Base-by-base conservation (phyloP, 1,140 invertebrate species). In the Bombus difficillimus region DNA sequence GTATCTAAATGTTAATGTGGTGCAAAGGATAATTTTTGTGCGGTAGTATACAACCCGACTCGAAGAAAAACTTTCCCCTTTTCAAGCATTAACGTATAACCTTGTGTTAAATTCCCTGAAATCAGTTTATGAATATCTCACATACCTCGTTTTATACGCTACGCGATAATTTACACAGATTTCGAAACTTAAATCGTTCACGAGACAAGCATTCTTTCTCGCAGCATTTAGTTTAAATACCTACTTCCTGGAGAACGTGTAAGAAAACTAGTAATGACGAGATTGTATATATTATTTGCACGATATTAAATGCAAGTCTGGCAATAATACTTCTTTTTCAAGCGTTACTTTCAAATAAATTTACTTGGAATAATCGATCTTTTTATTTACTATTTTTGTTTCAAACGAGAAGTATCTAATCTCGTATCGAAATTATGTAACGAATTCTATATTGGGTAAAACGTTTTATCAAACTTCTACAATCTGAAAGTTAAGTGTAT, bases 161-260 rank as follows among this genome's bases (percentile, higher is more conserved):
- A 8, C 8, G 18, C 28, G 37, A 10, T 41, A 41, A n/a, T 66
- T 43, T 13, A 10, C 39, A 18, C 6, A 12, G n/a, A 41, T 28
- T 66, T 68, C 39, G 62, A 79, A 79, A 79, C n/a, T 25, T 41
- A 22, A 13, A 32, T 43, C 18, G 9, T 32, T 77, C 57, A 12
- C 53, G 37, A 25, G 34, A 76, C 53, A 57, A 12, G 53, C 47
- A 41, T 64, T 77, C 75, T 74, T 41, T 41, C 41, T 77, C 75
- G 18, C 3, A 9, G 13, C 8, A 66, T 43, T 64, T 64, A 39
- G 39, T 43, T 41, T 64, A 64, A 78, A 64, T 43, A 15, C n/a
- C n/a, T 12, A 39, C 15, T 78, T 78, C 76, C 76, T 77, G 75
- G 59, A 13, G 76, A 78, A 78, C 10, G 39, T 62, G 28, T 2